Conservation (phyloP, 2,888 invertebrate genomes). For the Euphydryas editha region DNA sequence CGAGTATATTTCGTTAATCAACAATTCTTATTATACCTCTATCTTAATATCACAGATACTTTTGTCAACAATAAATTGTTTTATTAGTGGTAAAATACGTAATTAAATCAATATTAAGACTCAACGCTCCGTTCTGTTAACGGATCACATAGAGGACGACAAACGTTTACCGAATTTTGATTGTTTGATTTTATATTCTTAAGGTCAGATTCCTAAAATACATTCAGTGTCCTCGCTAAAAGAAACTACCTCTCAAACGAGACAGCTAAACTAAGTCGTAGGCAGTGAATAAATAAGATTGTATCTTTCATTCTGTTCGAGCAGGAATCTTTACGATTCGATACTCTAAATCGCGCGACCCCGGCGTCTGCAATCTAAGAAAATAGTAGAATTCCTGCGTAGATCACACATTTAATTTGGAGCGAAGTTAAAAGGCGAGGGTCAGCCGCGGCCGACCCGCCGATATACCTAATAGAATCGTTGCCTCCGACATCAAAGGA, state of each 20-base stretch:
- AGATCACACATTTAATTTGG: slow-evolving; percentile 38
- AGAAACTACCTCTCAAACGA: too few species aligned
- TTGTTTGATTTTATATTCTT: too few species aligned
- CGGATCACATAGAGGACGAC: too few species aligned
- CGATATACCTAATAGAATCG: slow-evolving; percentile 42
- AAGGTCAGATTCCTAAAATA: too few species aligned
- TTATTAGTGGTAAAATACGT: too few species aligned
- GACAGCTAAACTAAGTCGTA: background rate
- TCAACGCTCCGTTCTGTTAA: background rate
- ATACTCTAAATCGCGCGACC: background rate
- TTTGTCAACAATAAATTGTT: too few species aligned
- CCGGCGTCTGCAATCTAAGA: slow-evolving; percentile 17
- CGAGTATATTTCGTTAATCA: too few species aligned
- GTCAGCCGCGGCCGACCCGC: slow-evolving; percentile 29
- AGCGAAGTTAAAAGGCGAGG: slow-evolving; percentile 38
- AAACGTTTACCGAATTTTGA: too few species aligned
- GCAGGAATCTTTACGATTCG: background rate
- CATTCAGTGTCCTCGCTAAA: too few species aligned
- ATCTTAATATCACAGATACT: too few species aligned
- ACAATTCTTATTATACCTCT: too few species aligned
- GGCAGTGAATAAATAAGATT: background rate
- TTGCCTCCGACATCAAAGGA: slow-evolving; percentile 48
- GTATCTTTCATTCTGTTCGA: background rate
- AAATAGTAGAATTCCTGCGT: slow-evolving; percentile 28
- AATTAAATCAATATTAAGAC: background rate